Percentiles rank a stretch among this genome's conserved stretches.
These are phyloP conservation scores for Nothobranchius furzeri DNA, from an alignment of 2,113 vertebrate species.

Conservation along the genomic window DNA sequence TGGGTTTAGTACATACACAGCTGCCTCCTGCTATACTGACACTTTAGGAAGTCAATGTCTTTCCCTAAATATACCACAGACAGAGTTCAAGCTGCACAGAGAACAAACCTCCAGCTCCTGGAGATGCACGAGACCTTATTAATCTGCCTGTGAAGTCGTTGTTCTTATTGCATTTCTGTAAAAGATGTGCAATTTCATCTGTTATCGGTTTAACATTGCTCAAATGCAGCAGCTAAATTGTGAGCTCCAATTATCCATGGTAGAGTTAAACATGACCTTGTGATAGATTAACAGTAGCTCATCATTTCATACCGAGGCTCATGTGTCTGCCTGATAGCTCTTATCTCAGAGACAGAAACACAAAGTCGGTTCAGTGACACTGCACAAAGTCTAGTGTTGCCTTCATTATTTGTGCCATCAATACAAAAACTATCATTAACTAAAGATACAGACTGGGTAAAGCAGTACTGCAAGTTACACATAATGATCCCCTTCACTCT, in stretches of 20 bases:
- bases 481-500: no score
- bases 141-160: background rate
- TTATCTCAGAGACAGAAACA: conserved; percentile 19
- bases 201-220: background rate
- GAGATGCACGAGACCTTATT: background rate
- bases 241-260: background rate
- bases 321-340: conserved; percentile 24
- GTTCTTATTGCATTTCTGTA: no score
- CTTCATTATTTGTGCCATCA: background rate
- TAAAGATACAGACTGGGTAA: background rate
- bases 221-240: background rate
- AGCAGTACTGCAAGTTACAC: no score
- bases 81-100: conserved; percentile 13
- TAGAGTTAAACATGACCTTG: background rate
- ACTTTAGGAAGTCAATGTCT: conserved; percentile 32
- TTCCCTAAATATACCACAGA: conserved; percentile 47
- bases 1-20: conserved; percentile 35
- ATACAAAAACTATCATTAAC: conserved; percentile 7
- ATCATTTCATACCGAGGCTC: conserved; percentile 3
- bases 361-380: background rate
- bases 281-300: background rate
- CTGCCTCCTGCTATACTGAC: conserved; percentile 39
- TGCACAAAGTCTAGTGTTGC: background rate
- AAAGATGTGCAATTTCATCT: no score
- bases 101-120: conserved; percentile 2